phyloP scores from a whole-genome alignment of 2,888 invertebrate genomes.

The Mamestra brassicae region DNA sequence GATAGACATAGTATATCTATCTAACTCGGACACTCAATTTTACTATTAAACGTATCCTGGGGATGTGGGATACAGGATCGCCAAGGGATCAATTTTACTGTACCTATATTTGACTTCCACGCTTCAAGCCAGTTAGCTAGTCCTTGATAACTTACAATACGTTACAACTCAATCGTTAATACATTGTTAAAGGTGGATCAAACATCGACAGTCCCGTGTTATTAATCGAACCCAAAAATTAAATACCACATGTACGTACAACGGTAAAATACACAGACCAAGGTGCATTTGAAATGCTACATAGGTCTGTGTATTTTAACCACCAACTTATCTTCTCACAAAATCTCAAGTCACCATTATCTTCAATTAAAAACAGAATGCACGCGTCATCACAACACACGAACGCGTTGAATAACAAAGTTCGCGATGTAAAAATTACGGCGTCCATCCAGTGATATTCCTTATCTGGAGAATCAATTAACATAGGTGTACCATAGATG shows the following conservation, averaged over 20 bases:
- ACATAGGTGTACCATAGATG: slow-evolving; percentile 31
- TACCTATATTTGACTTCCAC: background rate
- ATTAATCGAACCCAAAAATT: too few species aligned
- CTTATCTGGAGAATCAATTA: slow-evolving; percentile 87
- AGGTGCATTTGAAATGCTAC: too few species aligned
- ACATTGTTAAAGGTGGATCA: background rate
- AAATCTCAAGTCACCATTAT: background rate
- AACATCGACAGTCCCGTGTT: too few species aligned
- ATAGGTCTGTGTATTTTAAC: too few species aligned
- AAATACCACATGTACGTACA: too few species aligned
- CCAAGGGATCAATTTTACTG: background rate
- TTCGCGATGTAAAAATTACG: slow-evolving; percentile 69
- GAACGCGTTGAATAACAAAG: slow-evolving; percentile 62
- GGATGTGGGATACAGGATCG: too few species aligned
- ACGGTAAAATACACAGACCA: too few species aligned
- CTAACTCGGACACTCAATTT: too few species aligned
- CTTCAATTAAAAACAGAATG: slow-evolving; percentile 25
- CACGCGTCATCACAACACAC: slow-evolving; percentile 53
- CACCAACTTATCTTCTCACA: background rate
- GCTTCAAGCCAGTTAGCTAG: background rate
- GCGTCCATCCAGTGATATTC: slow-evolving; percentile 79
- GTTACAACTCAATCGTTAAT: background rate
- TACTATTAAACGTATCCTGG: too few species aligned
- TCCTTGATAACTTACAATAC: background rate
- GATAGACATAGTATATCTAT: too few species aligned